Evolutionary conservation across 1,140 invertebrate genomes (phyloP).

Genomic region (Hestina assimilis): DNA sequence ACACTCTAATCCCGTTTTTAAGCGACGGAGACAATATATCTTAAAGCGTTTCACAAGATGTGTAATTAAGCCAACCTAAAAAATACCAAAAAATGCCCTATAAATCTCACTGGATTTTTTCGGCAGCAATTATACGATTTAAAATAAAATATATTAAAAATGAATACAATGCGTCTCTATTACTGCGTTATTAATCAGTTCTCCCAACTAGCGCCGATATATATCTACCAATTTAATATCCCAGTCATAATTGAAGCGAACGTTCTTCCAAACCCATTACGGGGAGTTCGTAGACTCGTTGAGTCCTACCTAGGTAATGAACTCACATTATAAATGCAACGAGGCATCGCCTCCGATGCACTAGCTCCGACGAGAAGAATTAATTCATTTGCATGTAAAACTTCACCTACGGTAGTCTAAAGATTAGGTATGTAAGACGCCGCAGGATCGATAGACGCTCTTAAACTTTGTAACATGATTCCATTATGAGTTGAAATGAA

Average conservation of each 20-base stretch:
- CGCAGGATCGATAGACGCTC: conserved; percentile 36
- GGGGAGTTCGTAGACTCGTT: conserved; percentile 45
- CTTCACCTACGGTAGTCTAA: conserved; percentile 56
- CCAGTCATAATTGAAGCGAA: conserved; percentile 67
- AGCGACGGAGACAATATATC: conserved; percentile 10
- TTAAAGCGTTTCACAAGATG: conserved; percentile 17
- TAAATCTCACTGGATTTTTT: background rate
- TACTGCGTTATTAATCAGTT: background rate
- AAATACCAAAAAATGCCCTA: background rate
- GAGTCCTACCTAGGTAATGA: conserved; percentile 65
- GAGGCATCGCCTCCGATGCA: conserved; percentile 61
- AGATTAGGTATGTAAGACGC: conserved; percentile 49
- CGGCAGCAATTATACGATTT: background rate
- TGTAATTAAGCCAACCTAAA: conserved; percentile 11
- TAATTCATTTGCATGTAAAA: conserved; percentile 77
- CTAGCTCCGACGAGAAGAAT: conserved; percentile 65
- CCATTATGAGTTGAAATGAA: conserved; percentile 22
- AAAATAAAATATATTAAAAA: background rate
- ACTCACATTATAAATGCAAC: conserved; percentile 77
- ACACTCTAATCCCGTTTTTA: conserved; percentile 34
- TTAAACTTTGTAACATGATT: conserved; percentile 15
- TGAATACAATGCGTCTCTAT: too few species aligned
- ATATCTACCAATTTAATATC: conserved; percentile 58
- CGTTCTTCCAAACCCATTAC: conserved; percentile 73
- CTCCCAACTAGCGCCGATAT: conserved; percentile 39